Evolutionary conservation across 2,888 invertebrate genomes (phyloP).

Genomic region (Julus scanicus): DNA sequence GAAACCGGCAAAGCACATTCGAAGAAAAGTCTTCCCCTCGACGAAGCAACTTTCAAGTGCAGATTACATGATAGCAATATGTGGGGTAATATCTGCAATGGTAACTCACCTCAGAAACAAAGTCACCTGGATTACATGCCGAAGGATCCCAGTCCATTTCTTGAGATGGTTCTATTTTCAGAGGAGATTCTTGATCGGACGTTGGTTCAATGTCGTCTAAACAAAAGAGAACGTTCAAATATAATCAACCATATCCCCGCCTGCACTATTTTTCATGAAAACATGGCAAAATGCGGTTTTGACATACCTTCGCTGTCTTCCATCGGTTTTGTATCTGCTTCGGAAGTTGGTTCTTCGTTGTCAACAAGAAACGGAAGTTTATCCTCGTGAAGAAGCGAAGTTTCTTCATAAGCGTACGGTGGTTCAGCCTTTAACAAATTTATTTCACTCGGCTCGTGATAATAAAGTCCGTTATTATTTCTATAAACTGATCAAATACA

Average conservation of each 20-base stretch:
- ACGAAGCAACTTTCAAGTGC: not conserved
- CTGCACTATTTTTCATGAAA: not conserved
- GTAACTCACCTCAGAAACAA: slow-evolving; percentile 52
- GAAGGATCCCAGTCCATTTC: slow-evolving; percentile 56
- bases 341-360: slow-evolving; percentile 51
- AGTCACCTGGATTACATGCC: slow-evolving; percentile 49
- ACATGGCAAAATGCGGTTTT: not conserved
- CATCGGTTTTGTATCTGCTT: slow-evolving; percentile 55
- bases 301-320: slow-evolving; percentile 53
- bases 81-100: not conserved
- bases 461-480: slow-evolving; percentile 47
- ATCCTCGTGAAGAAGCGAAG: slow-evolving; percentile 19
- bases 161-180: slow-evolving; percentile 51
- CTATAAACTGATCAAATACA: slow-evolving; percentile 22
- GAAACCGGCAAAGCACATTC: not conserved
- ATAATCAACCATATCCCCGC: not conserved
- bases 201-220: slow-evolving; percentile 48
- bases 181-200: slow-evolving; percentile 46
- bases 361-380: slow-evolving; percentile 20
- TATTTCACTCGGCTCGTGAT: slow-evolving; percentile 43
- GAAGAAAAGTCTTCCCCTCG: not conserved
- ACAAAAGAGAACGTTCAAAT: not conserved
- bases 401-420: not conserved
- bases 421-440: slow-evolving; percentile 48
- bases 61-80: no score